Conservation (phyloP, 2,797 vertebrate species). For the Neomorphus geoffroyi region DNA sequence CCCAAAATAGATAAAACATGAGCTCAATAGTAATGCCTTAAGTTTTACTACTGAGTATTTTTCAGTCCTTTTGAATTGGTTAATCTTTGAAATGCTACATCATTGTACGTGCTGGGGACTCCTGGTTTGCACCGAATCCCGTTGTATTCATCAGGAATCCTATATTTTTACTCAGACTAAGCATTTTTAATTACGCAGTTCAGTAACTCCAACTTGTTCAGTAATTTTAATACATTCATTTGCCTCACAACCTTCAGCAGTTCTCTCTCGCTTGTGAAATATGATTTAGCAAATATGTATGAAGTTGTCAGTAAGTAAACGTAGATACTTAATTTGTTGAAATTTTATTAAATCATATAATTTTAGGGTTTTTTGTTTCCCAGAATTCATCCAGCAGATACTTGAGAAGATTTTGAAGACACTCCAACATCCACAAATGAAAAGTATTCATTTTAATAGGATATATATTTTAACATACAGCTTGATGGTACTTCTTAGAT, state of each 20-base stretch:
- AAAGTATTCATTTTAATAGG: neutral
- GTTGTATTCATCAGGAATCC: neutral
- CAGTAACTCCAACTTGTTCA: neutral
- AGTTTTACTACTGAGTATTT: neutral
- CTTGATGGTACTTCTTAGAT: neutral
- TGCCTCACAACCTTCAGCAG: neutral
- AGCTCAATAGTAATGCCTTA: neutral
- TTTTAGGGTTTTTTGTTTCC: neutral
- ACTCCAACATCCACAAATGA: neutral
- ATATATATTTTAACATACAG: neutral
- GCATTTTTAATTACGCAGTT: neutral
- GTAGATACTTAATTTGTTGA: neutral
- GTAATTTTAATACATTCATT: neutral
- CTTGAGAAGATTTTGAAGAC: neutral
- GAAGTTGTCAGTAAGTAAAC: neutral
- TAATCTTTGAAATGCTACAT: neutral
- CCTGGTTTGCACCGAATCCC: neutral
- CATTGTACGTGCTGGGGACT: neutral
- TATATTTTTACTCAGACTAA: neutral
- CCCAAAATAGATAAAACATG: slow-evolving; percentile 21
- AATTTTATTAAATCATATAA: neutral
- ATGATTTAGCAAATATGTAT: neutral
- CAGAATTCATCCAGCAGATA: neutral
- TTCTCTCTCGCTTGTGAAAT: neutral
- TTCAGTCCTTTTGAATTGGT: neutral